Evolutionary conservation across 2,797 vertebrate species (phyloP).

Genomic region (Cygnus olor): DNA sequence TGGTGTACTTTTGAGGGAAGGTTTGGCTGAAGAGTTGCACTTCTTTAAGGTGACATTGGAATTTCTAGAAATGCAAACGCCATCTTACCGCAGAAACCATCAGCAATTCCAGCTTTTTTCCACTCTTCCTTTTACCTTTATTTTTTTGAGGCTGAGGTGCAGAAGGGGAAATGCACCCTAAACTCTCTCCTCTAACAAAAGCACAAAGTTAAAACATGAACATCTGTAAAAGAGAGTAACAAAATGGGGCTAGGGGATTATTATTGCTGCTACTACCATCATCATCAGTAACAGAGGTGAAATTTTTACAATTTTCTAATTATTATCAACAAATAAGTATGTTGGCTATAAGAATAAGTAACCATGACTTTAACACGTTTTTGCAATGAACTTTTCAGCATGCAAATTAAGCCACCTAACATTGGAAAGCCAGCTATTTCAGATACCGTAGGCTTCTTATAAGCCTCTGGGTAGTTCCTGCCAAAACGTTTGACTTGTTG

Average conservation of each 20-base stretch:
- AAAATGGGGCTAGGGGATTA: background rate
- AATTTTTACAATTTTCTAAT: background rate
- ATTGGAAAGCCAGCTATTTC: background rate
- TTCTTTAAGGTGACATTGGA: background rate
- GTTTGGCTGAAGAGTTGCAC: background rate
- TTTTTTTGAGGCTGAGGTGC: background rate
- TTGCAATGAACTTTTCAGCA: background rate
- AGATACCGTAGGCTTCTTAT: background rate
- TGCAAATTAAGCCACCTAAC: background rate
- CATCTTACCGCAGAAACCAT: background rate
- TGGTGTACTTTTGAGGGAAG: background rate
- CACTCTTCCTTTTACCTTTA: background rate
- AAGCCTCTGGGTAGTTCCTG: background rate
- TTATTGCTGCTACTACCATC: background rate
- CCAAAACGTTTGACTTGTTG: background rate
- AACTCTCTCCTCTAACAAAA: background rate
- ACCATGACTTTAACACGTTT: background rate
- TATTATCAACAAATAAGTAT: background rate
- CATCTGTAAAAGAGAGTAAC: background rate
- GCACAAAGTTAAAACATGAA: background rate
- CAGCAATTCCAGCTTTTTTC: background rate
- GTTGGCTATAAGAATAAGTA: background rate
- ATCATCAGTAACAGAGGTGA: background rate
- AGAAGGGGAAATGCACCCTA: background rate
- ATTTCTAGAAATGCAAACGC: constrained; percentile 8